Evolutionary conservation across 2,888 invertebrate genomes (phyloP).

Genomic region (Drosophila subquinaria): DNA sequence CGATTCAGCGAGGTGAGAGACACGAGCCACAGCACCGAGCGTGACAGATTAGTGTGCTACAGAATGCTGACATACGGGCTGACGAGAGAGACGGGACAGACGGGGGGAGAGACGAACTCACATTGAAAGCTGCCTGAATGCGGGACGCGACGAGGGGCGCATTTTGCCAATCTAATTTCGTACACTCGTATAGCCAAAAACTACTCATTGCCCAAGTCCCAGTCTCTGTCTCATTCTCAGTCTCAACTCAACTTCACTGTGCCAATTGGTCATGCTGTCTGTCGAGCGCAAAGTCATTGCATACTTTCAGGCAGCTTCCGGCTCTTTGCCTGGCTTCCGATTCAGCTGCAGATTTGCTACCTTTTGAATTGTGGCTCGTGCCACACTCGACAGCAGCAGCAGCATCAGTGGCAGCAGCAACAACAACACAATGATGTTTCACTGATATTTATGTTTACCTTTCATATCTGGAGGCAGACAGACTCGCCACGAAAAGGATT

Average conservation of each 20-base stretch:
- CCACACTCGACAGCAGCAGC: conserved; percentile 28
- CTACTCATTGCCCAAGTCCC: conserved; percentile 21
- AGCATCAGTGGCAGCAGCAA: conserved; percentile 1
- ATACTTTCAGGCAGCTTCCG: conserved; percentile 79
- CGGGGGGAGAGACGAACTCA: conserved; percentile 1
- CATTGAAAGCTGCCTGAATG: conserved; percentile 59
- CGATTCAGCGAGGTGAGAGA: conserved; percentile 35
- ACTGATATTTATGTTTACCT: conserved; percentile 48
- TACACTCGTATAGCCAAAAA: conserved; percentile 34
- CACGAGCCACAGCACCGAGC: conserved; percentile 44
- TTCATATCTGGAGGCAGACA: conserved; percentile 45
- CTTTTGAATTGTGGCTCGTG: conserved; percentile 52
- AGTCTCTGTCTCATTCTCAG: neutral
- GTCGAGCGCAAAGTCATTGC: conserved; percentile 58
- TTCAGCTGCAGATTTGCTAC: conserved; percentile 43
- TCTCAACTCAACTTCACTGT: conserved; percentile 11
- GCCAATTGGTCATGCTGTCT: conserved; percentile 56
- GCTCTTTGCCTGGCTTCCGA: conserved; percentile 73
- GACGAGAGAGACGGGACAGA: conserved; percentile 13
- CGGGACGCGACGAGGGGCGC: conserved; percentile 41
- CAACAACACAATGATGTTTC: conserved; percentile 28
- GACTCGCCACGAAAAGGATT: conserved; percentile 18
- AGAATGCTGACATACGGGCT: conserved; percentile 79
- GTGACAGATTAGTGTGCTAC: conserved; percentile 72
- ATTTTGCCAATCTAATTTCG: conserved; percentile 52